Conservation (phyloP, 2,888 invertebrate species). For the Nudaria mundana region DNA sequence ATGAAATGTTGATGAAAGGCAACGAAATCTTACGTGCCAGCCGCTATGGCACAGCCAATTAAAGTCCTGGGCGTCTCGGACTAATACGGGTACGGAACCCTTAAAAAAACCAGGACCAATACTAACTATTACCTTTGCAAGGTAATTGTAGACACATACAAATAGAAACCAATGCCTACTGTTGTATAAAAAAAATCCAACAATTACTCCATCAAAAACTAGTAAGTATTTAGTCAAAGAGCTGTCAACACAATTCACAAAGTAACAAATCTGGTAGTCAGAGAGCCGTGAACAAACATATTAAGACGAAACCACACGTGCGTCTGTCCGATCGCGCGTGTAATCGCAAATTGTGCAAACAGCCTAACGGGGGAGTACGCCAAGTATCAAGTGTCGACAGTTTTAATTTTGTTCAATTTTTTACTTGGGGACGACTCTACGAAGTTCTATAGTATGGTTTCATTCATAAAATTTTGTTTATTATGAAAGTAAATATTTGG, state of each 20-base stretch:
- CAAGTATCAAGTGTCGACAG: conserved; percentile 33
- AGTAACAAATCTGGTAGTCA: conserved; percentile 31
- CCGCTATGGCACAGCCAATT: too few relatives aligned
- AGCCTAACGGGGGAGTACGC: conserved; percentile 22
- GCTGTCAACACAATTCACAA: conserved; percentile 21
- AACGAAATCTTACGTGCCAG: too few relatives aligned
- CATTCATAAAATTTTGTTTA: conserved; percentile 6
- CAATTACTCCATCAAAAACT: too few relatives aligned
- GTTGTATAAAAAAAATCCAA: too few relatives aligned
- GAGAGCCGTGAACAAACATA: conserved; percentile 16
- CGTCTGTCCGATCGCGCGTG: conserved; percentile 26
- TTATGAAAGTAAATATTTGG: too few relatives aligned
- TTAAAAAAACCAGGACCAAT: too few relatives aligned
- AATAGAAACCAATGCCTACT: too few relatives aligned
- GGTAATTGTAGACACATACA: too few relatives aligned
- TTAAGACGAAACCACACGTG: conserved; percentile 35
- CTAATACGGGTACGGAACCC: too few relatives aligned
- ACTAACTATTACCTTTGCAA: too few relatives aligned
- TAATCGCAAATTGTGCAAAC: conserved; percentile 42
- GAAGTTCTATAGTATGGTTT: conserved; percentile 8
- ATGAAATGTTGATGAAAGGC: too few relatives aligned
- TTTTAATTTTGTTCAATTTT: conserved; percentile 28
- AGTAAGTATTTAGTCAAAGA: conserved; percentile 1
- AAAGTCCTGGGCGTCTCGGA: too few relatives aligned
- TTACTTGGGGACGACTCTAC: conserved; percentile 8